Evolutionary conservation across 2,888 invertebrate species (phyloP).

Genomic region (Seira musarum): DNA sequence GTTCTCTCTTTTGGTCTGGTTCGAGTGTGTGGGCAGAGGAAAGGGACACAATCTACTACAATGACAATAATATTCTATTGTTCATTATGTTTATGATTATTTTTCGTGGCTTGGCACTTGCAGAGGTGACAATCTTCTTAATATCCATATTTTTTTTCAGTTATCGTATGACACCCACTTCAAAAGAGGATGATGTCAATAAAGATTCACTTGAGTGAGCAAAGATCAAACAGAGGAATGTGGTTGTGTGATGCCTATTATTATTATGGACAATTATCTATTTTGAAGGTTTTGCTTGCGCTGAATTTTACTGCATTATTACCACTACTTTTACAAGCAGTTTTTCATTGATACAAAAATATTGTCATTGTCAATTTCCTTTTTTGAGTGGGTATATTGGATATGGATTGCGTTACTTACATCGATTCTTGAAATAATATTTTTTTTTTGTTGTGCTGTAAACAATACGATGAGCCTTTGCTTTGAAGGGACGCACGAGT

Average conservation of each 20-base stretch:
- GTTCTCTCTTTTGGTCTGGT: too few species aligned
- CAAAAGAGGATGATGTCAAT: too few species aligned
- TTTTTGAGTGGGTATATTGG: background rate
- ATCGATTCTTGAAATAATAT: background rate
- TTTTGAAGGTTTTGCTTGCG: background rate
- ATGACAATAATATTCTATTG: background rate
- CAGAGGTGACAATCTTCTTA: background rate
- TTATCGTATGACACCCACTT: conserved; percentile 14
- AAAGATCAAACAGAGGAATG: background rate
- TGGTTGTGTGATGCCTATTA: background rate
- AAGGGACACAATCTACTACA: background rate
- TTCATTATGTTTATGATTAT: too few species aligned
- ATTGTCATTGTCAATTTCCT: background rate
- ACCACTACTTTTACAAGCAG: background rate
- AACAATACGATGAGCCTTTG: conserved; percentile 55
- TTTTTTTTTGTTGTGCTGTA: conserved; percentile 5
- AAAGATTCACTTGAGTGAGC: conserved; percentile 16
- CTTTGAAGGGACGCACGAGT: conserved; percentile 65
- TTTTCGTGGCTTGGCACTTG: too few species aligned
- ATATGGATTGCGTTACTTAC: too few species aligned
- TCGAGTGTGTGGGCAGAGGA: conserved; percentile 14
- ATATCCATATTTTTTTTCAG: background rate
- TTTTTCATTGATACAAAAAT: conserved; percentile 7
- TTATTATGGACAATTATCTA: conserved; percentile 7
- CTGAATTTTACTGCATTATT: background rate